Evolutionary conservation across 2,113 vertebrate genomes (phyloP), one percentile per base, ranked within the genome.

Genomic region (Dascyllus trimaculatus): DNA sequence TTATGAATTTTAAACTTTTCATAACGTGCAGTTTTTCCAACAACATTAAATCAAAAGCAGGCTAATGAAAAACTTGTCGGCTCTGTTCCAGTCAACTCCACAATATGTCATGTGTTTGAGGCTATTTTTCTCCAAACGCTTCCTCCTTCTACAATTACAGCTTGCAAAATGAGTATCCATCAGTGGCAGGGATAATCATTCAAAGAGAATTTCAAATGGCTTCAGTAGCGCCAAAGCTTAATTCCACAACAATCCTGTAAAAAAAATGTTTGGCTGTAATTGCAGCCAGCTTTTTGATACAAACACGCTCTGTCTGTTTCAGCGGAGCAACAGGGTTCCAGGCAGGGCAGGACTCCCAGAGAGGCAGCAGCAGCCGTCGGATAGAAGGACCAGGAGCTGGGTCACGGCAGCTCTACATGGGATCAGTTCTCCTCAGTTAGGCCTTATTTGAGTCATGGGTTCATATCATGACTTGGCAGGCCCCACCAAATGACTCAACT

Each of bases 381-480:
- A 72, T 18, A 32, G 57, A 48, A 40, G 35, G 48, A 77, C 63
- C 57, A 84, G 45, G 40, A 81, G 83, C 74, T 26, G 48, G 67
- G 76, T 77, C 78, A 74, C 48, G 18, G 58, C 68, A 70, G 65
- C 85, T 18, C 78, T 62, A 72, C 75, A 74, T 83, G 77, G 59
- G 60, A 90, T 90, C 81, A 70, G 51, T 78, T 86, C 62, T 69
- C 51, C 67, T 86, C 53, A 1, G 75, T 86, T 87, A 79, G 67
- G 70, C 52, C 74, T 92, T 68, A 85, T 86, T 78, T 48, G 76
- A 93, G 78, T 91, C 88, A 90, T 75, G 70, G 70, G 53, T 87
- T 82, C 81, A 67, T 81, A 82, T 90, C 64, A 91, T 82, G 82
- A 85, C 75, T 87, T 89, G 88, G 85, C 82, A 84, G 66, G 66